These are phyloP conservation scores for Ecdyonurus torrentis DNA, from an alignment of 2,888 invertebrate genomes.

Conservation along the genomic window DNA sequence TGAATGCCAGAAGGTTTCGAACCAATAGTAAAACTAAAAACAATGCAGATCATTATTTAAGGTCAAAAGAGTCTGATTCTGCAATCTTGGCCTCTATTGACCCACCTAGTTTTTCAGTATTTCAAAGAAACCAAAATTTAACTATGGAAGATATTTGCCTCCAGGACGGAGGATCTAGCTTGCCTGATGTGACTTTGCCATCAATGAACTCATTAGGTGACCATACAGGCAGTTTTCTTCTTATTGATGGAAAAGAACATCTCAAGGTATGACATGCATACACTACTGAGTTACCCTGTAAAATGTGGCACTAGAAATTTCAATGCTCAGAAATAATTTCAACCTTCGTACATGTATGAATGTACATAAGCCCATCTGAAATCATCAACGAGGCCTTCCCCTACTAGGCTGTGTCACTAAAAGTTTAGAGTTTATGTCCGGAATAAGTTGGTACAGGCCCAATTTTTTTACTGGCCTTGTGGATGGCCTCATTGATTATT, in stretches of 20 bases:
- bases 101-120: conserved; percentile 12
- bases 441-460: no score
- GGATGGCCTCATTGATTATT: no score
- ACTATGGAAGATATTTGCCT: not conserved
- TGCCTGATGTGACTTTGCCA: conserved; percentile 19
- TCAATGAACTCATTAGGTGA: conserved; percentile 14
- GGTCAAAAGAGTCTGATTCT: conserved; percentile 9
- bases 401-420: no score
- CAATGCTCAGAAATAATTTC: no score
- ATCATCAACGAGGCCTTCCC: no score
- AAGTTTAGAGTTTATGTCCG: not conserved
- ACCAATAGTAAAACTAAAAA: not conserved
- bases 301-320: no score
- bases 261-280: conserved; percentile 27
- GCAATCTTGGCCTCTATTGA: conserved; percentile 23
- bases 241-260: conserved; percentile 43
- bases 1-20: not conserved
- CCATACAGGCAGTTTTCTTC: conserved; percentile 30
- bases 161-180: not conserved
- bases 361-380: no score
- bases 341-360: no score
- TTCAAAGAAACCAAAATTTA: not conserved
- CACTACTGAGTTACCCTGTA: no score
- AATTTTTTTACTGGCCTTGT: no score
- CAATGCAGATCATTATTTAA: not conserved